Evolutionary conservation across 2,113 vertebrate species (phyloP).

Genomic region (Spizaetus ornatus): DNA sequence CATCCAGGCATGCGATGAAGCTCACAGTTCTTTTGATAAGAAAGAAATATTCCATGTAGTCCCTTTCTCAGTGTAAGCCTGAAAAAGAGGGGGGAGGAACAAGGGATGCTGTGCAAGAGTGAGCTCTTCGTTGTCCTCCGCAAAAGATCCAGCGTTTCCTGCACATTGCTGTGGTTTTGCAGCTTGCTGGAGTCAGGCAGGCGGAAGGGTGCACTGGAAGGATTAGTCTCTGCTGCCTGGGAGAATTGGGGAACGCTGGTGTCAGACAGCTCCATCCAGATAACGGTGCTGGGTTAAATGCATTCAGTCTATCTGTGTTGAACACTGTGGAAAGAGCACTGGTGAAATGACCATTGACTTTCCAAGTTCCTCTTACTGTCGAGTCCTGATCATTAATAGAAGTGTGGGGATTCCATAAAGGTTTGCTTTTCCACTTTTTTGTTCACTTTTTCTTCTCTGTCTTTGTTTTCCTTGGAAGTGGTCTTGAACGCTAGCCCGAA

Average conservation of each 20-base stretch:
- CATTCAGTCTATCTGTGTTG: neutral
- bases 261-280: neutral
- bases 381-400: neutral
- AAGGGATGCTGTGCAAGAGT: neutral
- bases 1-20: neutral
- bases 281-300: neutral
- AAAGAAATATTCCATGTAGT: neutral
- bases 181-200: neutral
- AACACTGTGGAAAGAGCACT: fast-evolving
- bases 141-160: neutral
- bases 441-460: neutral
- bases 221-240: conserved; percentile 6
- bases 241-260: neutral
- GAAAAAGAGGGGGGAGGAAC: neutral
- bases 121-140: neutral
- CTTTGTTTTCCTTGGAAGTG: neutral
- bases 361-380: neutral
- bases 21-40: neutral
- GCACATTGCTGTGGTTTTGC: neutral
- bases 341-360: neutral
- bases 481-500: fast-evolving
- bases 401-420: neutral
- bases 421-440: neutral
- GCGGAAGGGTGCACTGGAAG: conserved; percentile 4
- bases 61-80: neutral